Conservation (phyloP, 35 echinoderm and acorn worm species). For the Anneissia japonica region DNA sequence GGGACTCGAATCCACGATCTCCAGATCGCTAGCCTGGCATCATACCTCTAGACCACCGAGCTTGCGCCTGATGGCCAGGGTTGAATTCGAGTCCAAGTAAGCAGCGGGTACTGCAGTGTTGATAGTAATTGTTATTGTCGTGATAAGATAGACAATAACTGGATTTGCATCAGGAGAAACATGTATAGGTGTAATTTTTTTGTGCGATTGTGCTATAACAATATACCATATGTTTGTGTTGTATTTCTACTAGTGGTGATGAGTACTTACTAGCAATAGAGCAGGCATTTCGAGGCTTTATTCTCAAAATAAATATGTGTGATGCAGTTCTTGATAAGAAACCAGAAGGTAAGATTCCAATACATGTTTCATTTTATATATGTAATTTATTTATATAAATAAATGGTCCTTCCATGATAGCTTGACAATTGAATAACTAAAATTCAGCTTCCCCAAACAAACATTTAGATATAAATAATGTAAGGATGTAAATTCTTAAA, state of each 20-base stretch:
- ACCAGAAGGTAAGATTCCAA: conserved; percentile 64
- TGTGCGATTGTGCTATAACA: too few species aligned
- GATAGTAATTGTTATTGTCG: not conserved
- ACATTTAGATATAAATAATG: too few species aligned
- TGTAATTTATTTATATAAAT: too few species aligned
- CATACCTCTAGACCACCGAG: too few species aligned
- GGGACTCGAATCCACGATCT: too few species aligned
- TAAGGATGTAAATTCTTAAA: too few species aligned
- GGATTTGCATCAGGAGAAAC: not conserved
- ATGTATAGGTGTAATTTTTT: not conserved
- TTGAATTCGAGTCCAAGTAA: not conserved
- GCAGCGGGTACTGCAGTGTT: not conserved
- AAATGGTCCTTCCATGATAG: too few species aligned
- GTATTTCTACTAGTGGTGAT: conserved; percentile 41
- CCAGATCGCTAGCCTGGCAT: too few species aligned
- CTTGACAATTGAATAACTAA: too few species aligned
- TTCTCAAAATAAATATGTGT: conserved; percentile 77
- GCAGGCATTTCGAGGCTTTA: conserved; percentile 60
- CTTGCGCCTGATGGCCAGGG: not conserved
- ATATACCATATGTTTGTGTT: too few species aligned
- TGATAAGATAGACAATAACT: not conserved
- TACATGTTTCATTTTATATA: too few species aligned
- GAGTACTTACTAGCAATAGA: conserved; percentile 60
- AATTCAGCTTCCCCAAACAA: too few species aligned
- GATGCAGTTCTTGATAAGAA: conserved; percentile 57